These are phyloP conservation scores for Melanophora roralis DNA, from an alignment of 2,888 invertebrate genomes.

Conservation along the genomic window DNA sequence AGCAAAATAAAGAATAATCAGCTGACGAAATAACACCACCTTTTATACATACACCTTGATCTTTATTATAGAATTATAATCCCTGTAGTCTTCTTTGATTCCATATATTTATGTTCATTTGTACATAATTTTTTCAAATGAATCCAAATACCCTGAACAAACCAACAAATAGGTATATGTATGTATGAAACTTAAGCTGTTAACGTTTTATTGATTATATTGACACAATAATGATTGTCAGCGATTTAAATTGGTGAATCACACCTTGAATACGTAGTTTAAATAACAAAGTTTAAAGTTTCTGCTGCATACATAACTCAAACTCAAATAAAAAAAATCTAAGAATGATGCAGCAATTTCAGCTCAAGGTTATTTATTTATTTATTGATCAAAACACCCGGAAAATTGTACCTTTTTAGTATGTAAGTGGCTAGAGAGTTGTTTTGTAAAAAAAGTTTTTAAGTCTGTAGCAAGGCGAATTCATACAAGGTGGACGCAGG, in stretches of 20 bases:
- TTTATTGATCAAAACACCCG: too few species aligned
- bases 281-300: constrained; percentile 21
- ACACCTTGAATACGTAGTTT: constrained; percentile 13
- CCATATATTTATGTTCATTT: too few species aligned
- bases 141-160: neutral
- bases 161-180: neutral
- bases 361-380: too few species aligned
- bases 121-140: neutral
- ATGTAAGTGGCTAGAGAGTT: too few species aligned
- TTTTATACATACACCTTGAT: neutral
- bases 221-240: neutral
- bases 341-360: constrained; percentile 16
- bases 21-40: too few species aligned
- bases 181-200: constrained; percentile 10
- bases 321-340: too few species aligned
- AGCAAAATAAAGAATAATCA: too few species aligned
- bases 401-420: too few species aligned
- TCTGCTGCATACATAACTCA: too few species aligned
- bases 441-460: too few species aligned
- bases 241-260: neutral
- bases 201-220: constrained; percentile 30
- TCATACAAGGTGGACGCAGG: too few species aligned
- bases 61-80: neutral
- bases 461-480: too few species aligned
- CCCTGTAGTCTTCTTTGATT: constrained; percentile 32